phyloP scores from a whole-genome alignment of 2,797 vertebrate species.

The Chaetodon trifasciatus region DNA sequence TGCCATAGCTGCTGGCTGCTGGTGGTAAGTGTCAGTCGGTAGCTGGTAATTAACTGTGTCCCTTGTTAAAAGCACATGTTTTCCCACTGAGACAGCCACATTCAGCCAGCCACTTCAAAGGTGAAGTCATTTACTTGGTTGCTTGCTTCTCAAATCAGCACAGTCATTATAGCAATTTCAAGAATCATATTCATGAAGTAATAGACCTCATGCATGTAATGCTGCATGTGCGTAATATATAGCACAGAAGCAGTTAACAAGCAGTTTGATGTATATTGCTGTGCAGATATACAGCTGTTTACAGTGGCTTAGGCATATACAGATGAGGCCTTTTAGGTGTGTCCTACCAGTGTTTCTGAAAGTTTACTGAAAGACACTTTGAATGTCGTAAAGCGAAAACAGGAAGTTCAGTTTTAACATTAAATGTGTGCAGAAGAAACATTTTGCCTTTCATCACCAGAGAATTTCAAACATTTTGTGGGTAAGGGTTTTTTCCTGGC shows the following conservation, averaged over 20 bases:
- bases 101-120: conserved; percentile 40
- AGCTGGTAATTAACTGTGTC: conserved; percentile 47
- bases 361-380: conserved; percentile 9
- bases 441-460: not conserved
- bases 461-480: conserved; percentile 5
- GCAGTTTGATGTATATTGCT: conserved; percentile 30
- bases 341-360: not conserved
- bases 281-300: conserved; percentile 16
- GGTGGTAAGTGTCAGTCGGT: conserved; percentile 33
- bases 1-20: conserved; percentile 32
- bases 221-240: conserved; percentile 18
- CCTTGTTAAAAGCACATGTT: conserved; percentile 50
- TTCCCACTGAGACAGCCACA: conserved; percentile 33
- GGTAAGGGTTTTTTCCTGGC: conserved; percentile 1
- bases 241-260: conserved; percentile 18
- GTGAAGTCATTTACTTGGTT: conserved; percentile 32
- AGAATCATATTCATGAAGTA: conserved; percentile 25
- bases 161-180: conserved; percentile 39
- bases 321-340: not conserved
- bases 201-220: conserved; percentile 19
- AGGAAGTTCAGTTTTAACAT: not conserved
- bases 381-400: not conserved
- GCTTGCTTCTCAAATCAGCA: conserved; percentile 24
- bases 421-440: not conserved
- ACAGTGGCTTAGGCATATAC: not conserved